These are phyloP conservation scores for Mystacides longicornis DNA, from an alignment of 2,888 invertebrate species.

Conservation along the genomic window DNA sequence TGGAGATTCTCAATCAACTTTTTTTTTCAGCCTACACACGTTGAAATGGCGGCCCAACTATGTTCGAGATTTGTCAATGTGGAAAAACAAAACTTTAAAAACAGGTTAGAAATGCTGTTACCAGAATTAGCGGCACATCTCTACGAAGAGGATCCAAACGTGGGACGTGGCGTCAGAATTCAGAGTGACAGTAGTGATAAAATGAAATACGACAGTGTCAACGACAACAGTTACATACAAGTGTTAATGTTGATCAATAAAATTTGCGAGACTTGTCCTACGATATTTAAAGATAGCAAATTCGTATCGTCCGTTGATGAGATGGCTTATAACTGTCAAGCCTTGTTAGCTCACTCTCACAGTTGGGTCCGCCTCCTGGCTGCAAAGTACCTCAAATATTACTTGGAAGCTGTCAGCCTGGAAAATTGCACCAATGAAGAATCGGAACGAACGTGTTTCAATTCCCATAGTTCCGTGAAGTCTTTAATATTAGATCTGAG, in stretches of 20 bases:
- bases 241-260: conserved; percentile 63
- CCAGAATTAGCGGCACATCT: conserved; percentile 51
- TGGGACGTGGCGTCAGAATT: conserved; percentile 55
- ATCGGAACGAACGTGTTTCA: conserved; percentile 50
- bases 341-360: conserved; percentile 72
- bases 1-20: no score
- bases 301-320: conserved; percentile 47
- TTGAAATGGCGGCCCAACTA: conserved; percentile 70
- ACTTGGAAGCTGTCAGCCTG: conserved; percentile 52
- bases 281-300: conserved; percentile 47
- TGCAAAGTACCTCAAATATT: conserved; percentile 65
- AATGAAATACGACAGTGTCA: conserved; percentile 31
- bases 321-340: conserved; percentile 59
- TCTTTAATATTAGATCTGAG: conserved; percentile 67
- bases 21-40: conserved; percentile 50
- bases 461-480: conserved; percentile 55
- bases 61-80: conserved; percentile 72
- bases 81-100: conserved; percentile 64
- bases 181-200: conserved; percentile 40
- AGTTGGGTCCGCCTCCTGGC: conserved; percentile 78
- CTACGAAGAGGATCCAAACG: conserved; percentile 44
- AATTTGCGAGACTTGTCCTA: conserved; percentile 56
- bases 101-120: conserved; percentile 53
- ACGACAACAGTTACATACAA: conserved; percentile 71
- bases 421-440: conserved; percentile 37